Base-by-base conservation (phyloP, 2,113 vertebrate species). In the Tylochromis polylepis region DNA sequence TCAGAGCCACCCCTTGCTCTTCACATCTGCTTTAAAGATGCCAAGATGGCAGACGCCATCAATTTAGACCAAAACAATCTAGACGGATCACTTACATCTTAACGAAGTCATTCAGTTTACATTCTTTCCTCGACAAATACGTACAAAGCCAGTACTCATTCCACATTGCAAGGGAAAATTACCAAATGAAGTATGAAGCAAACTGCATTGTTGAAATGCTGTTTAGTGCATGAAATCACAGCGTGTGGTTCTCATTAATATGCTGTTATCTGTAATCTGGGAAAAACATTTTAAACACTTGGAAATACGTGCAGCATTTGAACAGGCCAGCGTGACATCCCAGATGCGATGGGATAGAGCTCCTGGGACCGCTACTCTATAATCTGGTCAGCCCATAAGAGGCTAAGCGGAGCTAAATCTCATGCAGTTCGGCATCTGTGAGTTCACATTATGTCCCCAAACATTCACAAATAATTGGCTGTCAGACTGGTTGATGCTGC, bases 381-480 rank as follows among this genome's bases (percentile, higher is more conserved):
- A 77, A 77, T 77, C 46, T 77, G 46, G 27, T 77, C 72, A 77
- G 27, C 31, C 11, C 6, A 34, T 41, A 67, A 93, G 51, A 89
- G 81, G 57, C 36, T 72, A 59, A 65, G 72, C 22, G 6, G 78
- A 85, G 81, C 79, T 92, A 60, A 53, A 77, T 53, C 46, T 77
- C 72, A 77, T 27, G 46, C 46, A 77, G 72, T 77, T 77, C 1
- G 46, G 53, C 88, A 88, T 91, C 88, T 92, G 92, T 34, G 89
- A 87, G 83, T 79, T 89, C 46, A 84, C 34, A 70, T 84, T n/a
- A 70, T 60, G 85, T 90, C 60, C 49, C 10, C 9, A 55, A 36
- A 56, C 20, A 77, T 77, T 77, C 46, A 3, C 6, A 14, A 27
- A 77, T 77, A 77, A 77, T 77, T 77, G 72, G 72, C 46, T 53